Conservation (phyloP, 2,797 vertebrate species). For the Rhinichthys osculus region DNA sequence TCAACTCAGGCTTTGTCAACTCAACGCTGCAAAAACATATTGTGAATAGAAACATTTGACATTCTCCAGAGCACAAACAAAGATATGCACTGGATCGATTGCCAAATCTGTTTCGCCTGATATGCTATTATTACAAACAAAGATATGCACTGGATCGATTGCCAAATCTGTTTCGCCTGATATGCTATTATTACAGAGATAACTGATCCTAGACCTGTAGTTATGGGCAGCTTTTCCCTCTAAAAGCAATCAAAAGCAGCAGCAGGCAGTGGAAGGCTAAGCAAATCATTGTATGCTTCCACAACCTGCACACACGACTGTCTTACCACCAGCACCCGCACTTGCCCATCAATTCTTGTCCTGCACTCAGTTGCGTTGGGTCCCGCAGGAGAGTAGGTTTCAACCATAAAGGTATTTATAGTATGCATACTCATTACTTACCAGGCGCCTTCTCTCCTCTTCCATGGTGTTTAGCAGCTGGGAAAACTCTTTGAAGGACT, state of each 20-base stretch:
- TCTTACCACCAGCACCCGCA: neutral
- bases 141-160: neutral
- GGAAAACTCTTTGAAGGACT: conserved; percentile 95
- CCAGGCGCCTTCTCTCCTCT: conserved; percentile 92
- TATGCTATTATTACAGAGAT: no score
- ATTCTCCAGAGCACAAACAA: neutral
- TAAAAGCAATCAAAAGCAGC: no score
- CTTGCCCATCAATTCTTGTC: neutral
- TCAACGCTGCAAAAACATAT: neutral
- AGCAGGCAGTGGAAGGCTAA: no score
- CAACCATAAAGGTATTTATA: neutral
- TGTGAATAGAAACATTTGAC: neutral
- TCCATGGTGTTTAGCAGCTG: conserved; percentile 92
- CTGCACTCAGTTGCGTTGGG: neutral
- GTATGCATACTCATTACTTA: conserved; percentile 72
- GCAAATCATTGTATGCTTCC: neutral
- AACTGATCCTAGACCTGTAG: no score
- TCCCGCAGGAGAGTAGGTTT: no score
- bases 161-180: no score
- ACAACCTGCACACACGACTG: no score
- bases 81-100: no score
- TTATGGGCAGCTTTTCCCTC: no score
- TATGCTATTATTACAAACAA: no score
- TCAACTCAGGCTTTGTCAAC: neutral
- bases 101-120: no score